Base-by-base conservation (phyloP, 2,113 vertebrate species). In the Calyptommatus sinebrachiatus region DNA sequence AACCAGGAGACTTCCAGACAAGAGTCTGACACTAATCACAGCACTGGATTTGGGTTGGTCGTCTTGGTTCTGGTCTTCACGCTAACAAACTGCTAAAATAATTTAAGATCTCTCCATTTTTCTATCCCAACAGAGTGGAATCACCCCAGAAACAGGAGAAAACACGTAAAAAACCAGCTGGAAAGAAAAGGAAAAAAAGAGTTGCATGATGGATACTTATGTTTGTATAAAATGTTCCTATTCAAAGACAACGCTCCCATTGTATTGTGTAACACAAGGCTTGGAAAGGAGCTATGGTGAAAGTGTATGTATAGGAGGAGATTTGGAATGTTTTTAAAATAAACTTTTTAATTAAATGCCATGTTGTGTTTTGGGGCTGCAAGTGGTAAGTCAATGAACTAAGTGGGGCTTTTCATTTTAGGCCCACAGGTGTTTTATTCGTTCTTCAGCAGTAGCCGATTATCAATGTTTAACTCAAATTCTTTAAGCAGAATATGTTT, bases 161-260 rank as follows among this genome's bases (percentile, higher is more conserved):
- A 24, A n/a, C 12, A 14, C 74, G 28, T 46, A 69, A 81, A 48
- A 81, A 73, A 61, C 0, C 72, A 75, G 72, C 22, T 75, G 53
- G 50, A 35, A 81, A 81, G 70, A 81, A 81, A 41, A 81, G n/a
- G 79, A 69, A 75, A 69, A 75, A 76, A 48, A 63, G 70, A 72
- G 41, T 12, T 69, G 53, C 29, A 61, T 61, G 11, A 7, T 61
- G 29, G 69, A 80, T 1, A 24, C 35, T 80, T 21, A 20, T 21
- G 26, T 60, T 35, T 68, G 41, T 80, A 18, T 69, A 35, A 41
- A 57, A 12, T 8, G 22, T 41, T 57, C 22, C 7, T 80, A 18
- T 29, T n/a, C 50, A 73, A 73, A 73, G 28, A n/a, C 35, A 76
- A 10, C 9, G 8, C 8, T 18, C 28, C n/a, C 48, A 21, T 57